These are phyloP conservation scores for Falco peregrinus DNA, from an alignment of 2,797 vertebrate genomes.

Conservation along the genomic window DNA sequence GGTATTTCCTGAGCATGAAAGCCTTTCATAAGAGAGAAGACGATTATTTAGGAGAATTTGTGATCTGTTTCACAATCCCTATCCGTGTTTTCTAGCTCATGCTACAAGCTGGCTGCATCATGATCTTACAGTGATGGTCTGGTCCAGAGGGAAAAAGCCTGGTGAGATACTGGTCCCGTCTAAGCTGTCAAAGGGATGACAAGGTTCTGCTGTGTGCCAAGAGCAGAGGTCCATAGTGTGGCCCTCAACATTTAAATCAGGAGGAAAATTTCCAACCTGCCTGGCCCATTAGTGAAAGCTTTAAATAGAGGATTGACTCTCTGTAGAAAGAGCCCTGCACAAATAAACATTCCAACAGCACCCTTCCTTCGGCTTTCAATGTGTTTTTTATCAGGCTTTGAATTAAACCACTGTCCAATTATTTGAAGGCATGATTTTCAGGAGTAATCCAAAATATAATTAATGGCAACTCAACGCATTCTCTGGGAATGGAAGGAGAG, in stretches of 20 bases:
- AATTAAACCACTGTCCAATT: conserved; percentile 30
- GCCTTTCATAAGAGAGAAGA: conserved; percentile 17
- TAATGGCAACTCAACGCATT: background rate
- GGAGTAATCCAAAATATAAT: conserved; percentile 35
- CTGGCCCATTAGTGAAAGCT: background rate
- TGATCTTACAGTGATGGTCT: background rate
- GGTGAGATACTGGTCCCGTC: background rate
- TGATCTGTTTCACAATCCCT: background rate
- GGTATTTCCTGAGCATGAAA: conserved; percentile 4
- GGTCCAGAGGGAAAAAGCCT: background rate
- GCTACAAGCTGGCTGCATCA: background rate
- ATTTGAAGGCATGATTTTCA: conserved; percentile 12
- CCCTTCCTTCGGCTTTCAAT: background rate
- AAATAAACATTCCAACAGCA: conserved; percentile 34
- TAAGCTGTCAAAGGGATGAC: background rate
- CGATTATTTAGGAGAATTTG: background rate
- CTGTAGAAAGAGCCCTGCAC: background rate
- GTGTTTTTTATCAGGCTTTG: conserved; percentile 46
- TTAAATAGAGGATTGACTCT: background rate
- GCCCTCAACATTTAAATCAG: background rate
- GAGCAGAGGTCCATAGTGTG: background rate
- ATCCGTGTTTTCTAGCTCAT: background rate
- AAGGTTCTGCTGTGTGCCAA: background rate
- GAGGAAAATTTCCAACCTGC: background rate
- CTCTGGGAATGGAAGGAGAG: background rate